Evolutionary conservation across 2,888 invertebrate species (phyloP), one percentile per base, ranked within the genome.

Genomic region (Himalopsyche japonica): DNA sequence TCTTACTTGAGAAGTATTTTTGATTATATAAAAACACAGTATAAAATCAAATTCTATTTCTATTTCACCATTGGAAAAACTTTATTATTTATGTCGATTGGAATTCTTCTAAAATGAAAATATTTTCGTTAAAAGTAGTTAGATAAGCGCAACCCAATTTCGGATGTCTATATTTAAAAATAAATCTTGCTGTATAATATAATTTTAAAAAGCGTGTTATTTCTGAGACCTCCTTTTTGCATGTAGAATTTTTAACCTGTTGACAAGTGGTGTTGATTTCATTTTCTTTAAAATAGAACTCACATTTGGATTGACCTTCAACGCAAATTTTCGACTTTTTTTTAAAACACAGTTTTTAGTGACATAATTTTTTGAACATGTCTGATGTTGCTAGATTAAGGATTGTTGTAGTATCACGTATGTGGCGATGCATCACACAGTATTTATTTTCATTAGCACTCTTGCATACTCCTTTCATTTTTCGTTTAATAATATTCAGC

Each of bases 41-140:
- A 43, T 6, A 5, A 37, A 43, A 15, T 12, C 3, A 2, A 15
- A 43, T 15, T 15, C 15, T 43, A 43, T 15, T 12, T 43, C 43
- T 4, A 43, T 43, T 43, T 43, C 4, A 43, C 15, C 15, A 57
- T 3, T 1, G 10, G 20, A 57, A 57, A 57, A 57, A 57, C 57
- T 20, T 57, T 6, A 57, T 57, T 20, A 24, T 57, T 20, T 57
- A 57, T 57, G 10, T 20, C 6, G 20, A 57, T 20, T 8, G 24
- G 8, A 20, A 10, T 20, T 57, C n/a, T 10, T n/a, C 10, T 87
- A 82, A 83, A 88, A 88, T 88, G 88, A 89, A 88, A 88, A 87
- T 88, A 87, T 86, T 88, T 87, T 89, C 86, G 85, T 86, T 84
- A 81, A 86, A 64, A 84, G 79, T 79, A n/a, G 32, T 34, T 30